Percentiles rank a stretch among this genome's conserved stretches.
Evolutionary conservation across 2,797 vertebrate genomes (phyloP).

Genomic region (Urocyon cinereoargenteus): DNA sequence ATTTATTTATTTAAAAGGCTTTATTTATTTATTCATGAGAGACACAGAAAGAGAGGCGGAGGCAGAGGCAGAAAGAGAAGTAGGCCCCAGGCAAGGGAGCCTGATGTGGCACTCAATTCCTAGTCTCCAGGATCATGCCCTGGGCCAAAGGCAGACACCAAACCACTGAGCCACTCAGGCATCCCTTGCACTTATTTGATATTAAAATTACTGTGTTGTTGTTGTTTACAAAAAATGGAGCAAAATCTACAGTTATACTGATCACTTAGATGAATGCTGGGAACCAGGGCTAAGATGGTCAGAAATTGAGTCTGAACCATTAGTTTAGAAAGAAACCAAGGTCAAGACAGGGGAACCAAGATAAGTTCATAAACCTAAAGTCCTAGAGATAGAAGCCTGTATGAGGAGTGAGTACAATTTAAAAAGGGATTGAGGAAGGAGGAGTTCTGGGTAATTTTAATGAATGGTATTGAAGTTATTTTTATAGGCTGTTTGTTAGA

Average conservation of each 20-base stretch:
- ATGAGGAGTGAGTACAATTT: background rate
- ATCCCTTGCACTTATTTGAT: background rate
- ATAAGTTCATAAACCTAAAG: background rate
- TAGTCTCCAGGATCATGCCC: too few relatives aligned
- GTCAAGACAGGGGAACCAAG: background rate
- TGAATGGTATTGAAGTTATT: background rate
- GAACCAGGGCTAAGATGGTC: background rate
- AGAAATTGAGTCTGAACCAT: background rate
- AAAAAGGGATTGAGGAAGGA: background rate
- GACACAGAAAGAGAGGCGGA: too few relatives aligned
- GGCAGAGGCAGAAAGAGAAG: too few relatives aligned
- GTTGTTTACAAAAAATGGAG: background rate
- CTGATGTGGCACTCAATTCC: too few relatives aligned
- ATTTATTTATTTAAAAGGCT: background rate
- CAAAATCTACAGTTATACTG: background rate
- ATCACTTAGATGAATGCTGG: background rate
- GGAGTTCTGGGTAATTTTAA: background rate
- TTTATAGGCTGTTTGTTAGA: background rate
- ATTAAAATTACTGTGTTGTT: background rate
- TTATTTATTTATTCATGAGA: too few relatives aligned
- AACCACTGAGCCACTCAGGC: too few relatives aligned
- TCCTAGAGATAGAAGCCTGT: background rate
- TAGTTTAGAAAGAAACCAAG: background rate
- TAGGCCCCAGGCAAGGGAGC: too few relatives aligned
- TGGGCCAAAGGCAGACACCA: too few relatives aligned